phyloP scores from a whole-genome alignment of 2,888 invertebrate genomes.

The Yponomeuta cagnagella region DNA sequence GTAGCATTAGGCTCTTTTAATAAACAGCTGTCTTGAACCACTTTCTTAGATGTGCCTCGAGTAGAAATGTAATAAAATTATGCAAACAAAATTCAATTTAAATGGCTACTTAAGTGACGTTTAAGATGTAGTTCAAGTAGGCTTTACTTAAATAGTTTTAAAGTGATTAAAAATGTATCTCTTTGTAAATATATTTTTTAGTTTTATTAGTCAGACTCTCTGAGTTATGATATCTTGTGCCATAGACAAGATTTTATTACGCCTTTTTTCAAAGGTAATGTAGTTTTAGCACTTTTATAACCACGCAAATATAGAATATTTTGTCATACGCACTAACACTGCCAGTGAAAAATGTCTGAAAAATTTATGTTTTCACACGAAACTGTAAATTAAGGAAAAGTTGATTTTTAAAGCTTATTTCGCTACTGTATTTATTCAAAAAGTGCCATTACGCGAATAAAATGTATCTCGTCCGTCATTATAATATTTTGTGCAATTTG shows the following conservation, averaged over 20 bases:
- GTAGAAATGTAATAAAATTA: too few relatives aligned
- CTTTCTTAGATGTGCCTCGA: too few relatives aligned
- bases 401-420: constrained; percentile 38
- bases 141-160: not conserved
- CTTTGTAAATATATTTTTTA: constrained; percentile 52
- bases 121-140: not conserved
- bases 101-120: too few relatives aligned
- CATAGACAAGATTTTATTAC: constrained; percentile 46
- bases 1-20: too few relatives aligned
- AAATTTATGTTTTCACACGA: not conserved
- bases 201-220: constrained; percentile 34
- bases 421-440: constrained; percentile 44
- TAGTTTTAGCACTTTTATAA: not conserved
- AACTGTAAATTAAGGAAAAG: not conserved
- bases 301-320: constrained; percentile 16
- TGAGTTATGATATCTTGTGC: constrained; percentile 60
- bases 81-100: too few relatives aligned
- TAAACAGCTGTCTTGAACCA: too few relatives aligned
- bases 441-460: constrained; percentile 53
- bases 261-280: not conserved
- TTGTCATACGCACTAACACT: constrained; percentile 26
- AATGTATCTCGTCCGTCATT: constrained; percentile 21
- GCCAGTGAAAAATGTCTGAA: not conserved
- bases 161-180: constrained; percentile 23
- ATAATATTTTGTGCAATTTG: constrained; percentile 51